Percentiles rank a stretch among this genome's conserved stretches.
These are phyloP conservation scores for Schrankia costaestrigalis DNA, from an alignment of 2,888 invertebrate species.

Conservation along the genomic window DNA sequence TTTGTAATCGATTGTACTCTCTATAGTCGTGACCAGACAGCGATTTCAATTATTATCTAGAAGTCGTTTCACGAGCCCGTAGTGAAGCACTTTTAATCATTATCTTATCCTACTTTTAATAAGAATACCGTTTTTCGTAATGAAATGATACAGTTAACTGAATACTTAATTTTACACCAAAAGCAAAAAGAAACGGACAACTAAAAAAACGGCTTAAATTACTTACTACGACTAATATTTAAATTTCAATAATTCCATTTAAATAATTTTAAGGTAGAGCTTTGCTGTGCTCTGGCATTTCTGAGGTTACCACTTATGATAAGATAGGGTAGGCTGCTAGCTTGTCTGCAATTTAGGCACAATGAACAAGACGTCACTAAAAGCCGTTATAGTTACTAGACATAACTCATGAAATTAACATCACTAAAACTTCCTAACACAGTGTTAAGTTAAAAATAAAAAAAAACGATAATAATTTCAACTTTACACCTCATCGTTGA, in stretches of 20 bases:
- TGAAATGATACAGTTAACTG: too few relatives aligned
- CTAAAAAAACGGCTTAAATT: conserved; percentile 21
- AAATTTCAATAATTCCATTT: too few relatives aligned
- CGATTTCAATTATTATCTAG: conserved; percentile 78
- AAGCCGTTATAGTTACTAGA: conserved; percentile 14
- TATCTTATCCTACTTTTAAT: conserved; percentile 57
- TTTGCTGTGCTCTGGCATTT: too few relatives aligned
- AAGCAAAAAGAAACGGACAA: conserved; percentile 6
- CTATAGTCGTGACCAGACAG: conserved; percentile 74
- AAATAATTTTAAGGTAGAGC: too few relatives aligned
- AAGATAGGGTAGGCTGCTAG: too few relatives aligned
- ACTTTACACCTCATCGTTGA: conserved; percentile 66
- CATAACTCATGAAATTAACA: conserved; percentile 45
- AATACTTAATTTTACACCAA: not conserved
- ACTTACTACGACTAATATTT: too few relatives aligned
- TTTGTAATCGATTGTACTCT: conserved; percentile 49
- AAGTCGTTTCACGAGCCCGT: conserved; percentile 66
- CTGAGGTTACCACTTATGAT: too few relatives aligned
- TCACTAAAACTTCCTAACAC: conserved; percentile 49
- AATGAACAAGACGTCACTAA: conserved; percentile 26
- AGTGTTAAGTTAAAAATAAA: conserved; percentile 53
- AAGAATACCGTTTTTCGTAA: conserved; percentile 46
- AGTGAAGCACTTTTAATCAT: conserved; percentile 69
- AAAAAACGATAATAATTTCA: conserved; percentile 57
- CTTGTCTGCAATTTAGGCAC: too few relatives aligned